Evolutionary conservation across 2,888 invertebrate genomes (phyloP), one percentile per base, ranked within the genome.

Genomic region (Pandemis heparana): DNA sequence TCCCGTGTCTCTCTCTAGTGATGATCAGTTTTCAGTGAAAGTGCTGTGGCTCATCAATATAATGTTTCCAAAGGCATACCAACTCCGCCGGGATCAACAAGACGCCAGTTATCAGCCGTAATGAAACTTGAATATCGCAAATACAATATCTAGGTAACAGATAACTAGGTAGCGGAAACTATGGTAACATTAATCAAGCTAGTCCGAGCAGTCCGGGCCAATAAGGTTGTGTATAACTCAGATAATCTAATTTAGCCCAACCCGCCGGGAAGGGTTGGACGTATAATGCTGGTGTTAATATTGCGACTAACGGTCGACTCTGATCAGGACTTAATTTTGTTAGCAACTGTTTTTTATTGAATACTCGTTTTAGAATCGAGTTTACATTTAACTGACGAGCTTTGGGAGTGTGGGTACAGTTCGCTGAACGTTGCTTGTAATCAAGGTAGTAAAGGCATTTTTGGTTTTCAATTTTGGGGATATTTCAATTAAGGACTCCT

Each of bases 221-320:
- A 89, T 88, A 89, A 87, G 82, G 86, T 79, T 84, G 83, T 87
- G 83, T 87, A 88, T 89, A 88, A 89, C 88, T 88, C 89, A 87
- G 84, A 80, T 82, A 87, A 88, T 88, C 88, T 88, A 88, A 88
- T 88, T 88, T 88, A 84, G 85, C 79, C 79, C 81, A 79, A 78
- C 81, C 81, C 80, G 81, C 83, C 85, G 84, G 79, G 81, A 84
- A 84, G 87, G 87, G 88, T 87, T 87, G 85, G 85, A 83, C 79
- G 83, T 83, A 80, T 86, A 86, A 86, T 82, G 84, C 77, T 66
- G 77, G 75, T 76, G 77, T 76, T 76, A 78, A 78, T 78, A 77
- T 74, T 71, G 70, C 65, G 61, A 69, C 63, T 74, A 61, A 64
- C 70, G 67, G 62, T 39, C 48, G 46, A 63, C 51, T 69, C 64